phyloP scores from a whole-genome alignment of 2,113 vertebrate genomes.

The Limnothrissa miodon region DNA sequence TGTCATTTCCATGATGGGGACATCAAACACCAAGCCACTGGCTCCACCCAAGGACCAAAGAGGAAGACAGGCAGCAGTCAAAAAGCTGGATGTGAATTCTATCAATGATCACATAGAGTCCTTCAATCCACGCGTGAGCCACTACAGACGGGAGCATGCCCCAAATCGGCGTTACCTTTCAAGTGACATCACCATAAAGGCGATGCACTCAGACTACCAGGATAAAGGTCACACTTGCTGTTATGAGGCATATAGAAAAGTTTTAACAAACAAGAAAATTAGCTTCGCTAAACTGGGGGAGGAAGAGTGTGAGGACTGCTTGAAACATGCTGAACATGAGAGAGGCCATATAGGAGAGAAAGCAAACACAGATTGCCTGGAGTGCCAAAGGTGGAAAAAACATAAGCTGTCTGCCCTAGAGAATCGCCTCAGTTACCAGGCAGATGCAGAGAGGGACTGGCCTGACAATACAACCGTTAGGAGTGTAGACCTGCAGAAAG shows the following conservation, averaged over 20 bases:
- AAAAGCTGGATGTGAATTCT: too few relatives aligned
- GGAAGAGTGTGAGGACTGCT: too few relatives aligned
- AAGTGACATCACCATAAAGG: too few relatives aligned
- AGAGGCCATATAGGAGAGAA: background rate
- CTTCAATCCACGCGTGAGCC: too few relatives aligned
- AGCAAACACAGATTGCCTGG: background rate
- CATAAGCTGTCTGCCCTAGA: background rate
- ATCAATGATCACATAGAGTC: too few relatives aligned
- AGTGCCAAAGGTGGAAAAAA: background rate
- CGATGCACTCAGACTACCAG: too few relatives aligned
- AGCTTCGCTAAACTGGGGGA: background rate
- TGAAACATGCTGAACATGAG: background rate
- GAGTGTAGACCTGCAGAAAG: too few relatives aligned
- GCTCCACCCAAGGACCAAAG: background rate
- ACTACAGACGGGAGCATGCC: too few relatives aligned
- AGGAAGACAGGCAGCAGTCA: too few relatives aligned
- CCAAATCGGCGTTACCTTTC: too few relatives aligned
- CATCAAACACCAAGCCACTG: background rate
- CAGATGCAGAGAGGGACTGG: conserved; percentile 1
- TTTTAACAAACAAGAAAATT: conserved; percentile 9
- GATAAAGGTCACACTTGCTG: conserved; percentile 3
- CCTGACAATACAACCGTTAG: background rate
- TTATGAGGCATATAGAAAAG: conserved; percentile 15
- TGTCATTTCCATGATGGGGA: background rate
- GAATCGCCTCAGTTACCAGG: conserved; percentile 12